phyloP scores from a whole-genome alignment of 2,888 invertebrate genomes.

The Drosophila differens region DNA sequence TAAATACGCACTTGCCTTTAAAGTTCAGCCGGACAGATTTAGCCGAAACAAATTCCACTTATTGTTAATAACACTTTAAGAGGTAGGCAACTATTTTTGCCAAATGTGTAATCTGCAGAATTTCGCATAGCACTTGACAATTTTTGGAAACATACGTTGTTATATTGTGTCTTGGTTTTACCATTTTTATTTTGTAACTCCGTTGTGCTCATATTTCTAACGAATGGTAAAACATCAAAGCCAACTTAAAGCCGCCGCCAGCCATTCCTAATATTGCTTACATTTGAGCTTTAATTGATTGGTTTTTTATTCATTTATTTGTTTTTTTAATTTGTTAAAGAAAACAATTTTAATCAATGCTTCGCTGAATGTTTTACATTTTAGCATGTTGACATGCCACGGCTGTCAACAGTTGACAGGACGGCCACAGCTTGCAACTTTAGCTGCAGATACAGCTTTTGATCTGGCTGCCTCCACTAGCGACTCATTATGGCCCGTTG shows the following conservation, averaged over 20 bases:
- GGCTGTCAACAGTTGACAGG: constrained; percentile 78
- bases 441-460: background rate
- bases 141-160: background rate
- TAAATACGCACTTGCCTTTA: constrained; percentile 5
- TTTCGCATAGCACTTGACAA: background rate
- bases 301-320: constrained; percentile 1
- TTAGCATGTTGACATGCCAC: constrained; percentile 80
- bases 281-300: constrained; percentile 9
- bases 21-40: background rate
- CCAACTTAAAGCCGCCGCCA: background rate
- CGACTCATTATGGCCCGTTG: constrained; percentile 76
- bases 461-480: constrained; percentile 31
- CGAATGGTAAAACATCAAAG: background rate
- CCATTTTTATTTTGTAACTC: background rate
- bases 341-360: constrained; percentile 76
- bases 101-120: background rate
- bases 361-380: constrained; percentile 70
- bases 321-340: constrained; percentile 25
- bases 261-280: background rate
- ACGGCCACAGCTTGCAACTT: constrained; percentile 30
- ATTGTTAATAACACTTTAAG: background rate
- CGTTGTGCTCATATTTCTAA: background rate
- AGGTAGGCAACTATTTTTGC: background rate
- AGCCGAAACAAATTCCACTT: background rate
- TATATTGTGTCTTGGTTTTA: background rate